phyloP scores from a whole-genome alignment of 2,113 vertebrate genomes.

The Vulpes ferrilata region DNA sequence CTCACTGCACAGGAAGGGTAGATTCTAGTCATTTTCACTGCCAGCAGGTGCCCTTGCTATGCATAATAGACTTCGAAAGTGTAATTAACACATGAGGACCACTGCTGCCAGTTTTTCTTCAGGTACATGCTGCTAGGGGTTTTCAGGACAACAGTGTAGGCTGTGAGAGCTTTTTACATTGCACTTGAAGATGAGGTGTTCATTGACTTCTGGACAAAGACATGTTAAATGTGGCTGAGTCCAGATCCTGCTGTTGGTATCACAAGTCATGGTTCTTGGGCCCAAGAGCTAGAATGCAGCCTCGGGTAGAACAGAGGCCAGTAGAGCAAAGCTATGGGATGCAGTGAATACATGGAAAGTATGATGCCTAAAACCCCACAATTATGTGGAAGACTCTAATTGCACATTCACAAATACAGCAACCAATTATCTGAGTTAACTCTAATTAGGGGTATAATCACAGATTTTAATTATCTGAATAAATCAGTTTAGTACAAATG shows the following conservation, averaged over 20 bases:
- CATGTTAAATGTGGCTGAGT: conserved; percentile 75
- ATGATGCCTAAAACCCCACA: conserved; percentile 76
- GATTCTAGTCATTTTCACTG: conserved; percentile 94
- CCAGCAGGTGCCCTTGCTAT: conserved; percentile 96
- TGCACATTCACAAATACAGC: conserved; percentile 90
- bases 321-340: conserved; percentile 64
- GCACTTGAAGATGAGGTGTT: conserved; percentile 82
- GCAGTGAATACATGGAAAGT: conserved; percentile 63
- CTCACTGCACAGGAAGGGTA: conserved; percentile 88
- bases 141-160: conserved; percentile 84
- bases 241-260: conserved; percentile 79
- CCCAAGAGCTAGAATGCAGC: conserved; percentile 28
- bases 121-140: conserved; percentile 89
- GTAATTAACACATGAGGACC: conserved; percentile 97
- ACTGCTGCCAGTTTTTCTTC: conserved; percentile 88
- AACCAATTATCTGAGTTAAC: conserved; percentile 91
- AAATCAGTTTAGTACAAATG: conserved; percentile 93
- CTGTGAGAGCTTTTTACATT: conserved; percentile 80
- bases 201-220: conserved; percentile 85
- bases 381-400: conserved; percentile 91
- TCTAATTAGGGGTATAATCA: conserved; percentile 94
- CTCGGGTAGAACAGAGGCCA: conserved; percentile 35
- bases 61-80: conserved; percentile 95
- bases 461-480: conserved; percentile 94
- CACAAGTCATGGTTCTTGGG: conserved; percentile 83